Percentiles rank a stretch among this genome's conserved stretches.
phyloP scores from a whole-genome alignment of 2,888 invertebrate genomes.

The Hirtodrosophila cameraria region DNA sequence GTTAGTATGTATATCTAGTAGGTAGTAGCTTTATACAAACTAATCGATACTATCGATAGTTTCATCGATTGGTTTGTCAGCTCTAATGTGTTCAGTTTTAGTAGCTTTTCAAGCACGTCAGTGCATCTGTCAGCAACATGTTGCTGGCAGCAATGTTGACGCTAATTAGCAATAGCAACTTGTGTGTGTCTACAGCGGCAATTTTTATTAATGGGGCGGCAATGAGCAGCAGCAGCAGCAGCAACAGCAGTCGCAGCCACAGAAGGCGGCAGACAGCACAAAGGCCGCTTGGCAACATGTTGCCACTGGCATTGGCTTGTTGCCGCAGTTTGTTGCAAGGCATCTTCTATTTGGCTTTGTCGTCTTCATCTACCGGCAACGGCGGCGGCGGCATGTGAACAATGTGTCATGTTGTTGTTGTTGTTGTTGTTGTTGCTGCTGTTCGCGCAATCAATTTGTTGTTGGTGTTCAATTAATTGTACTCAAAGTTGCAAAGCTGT shows the following conservation, averaged over 20 bases:
- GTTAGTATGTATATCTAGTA: too few species aligned
- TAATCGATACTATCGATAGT: too few species aligned
- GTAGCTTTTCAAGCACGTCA: conserved; percentile 40
- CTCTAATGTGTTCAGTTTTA: neutral
- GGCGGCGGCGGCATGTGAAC: conserved; percentile 69
- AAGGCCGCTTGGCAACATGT: conserved; percentile 60
- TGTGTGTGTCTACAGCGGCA: conserved; percentile 44
- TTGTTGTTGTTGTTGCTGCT: conserved; percentile 44
- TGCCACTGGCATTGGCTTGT: conserved; percentile 39
- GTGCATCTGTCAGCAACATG: conserved; percentile 71
- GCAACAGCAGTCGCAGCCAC: neutral
- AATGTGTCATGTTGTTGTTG: conserved; percentile 74
- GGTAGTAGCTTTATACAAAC: too few species aligned
- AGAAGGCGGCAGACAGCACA: conserved; percentile 43
- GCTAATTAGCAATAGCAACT: conserved; percentile 77
- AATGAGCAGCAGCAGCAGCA: conserved; percentile 29
- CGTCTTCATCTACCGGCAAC: conserved; percentile 69
- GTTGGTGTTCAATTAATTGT: conserved; percentile 79
- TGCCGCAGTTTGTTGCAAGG: conserved; percentile 43
- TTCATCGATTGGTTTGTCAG: too few species aligned
- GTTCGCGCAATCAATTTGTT: conserved; percentile 79
- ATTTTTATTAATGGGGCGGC: conserved; percentile 67
- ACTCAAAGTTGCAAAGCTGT: conserved; percentile 66
- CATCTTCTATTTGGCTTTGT: conserved; percentile 63
- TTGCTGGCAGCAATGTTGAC: conserved; percentile 77